Conservation (phyloP, 2,113 vertebrate species). For the Mus spicilegus region DNA sequence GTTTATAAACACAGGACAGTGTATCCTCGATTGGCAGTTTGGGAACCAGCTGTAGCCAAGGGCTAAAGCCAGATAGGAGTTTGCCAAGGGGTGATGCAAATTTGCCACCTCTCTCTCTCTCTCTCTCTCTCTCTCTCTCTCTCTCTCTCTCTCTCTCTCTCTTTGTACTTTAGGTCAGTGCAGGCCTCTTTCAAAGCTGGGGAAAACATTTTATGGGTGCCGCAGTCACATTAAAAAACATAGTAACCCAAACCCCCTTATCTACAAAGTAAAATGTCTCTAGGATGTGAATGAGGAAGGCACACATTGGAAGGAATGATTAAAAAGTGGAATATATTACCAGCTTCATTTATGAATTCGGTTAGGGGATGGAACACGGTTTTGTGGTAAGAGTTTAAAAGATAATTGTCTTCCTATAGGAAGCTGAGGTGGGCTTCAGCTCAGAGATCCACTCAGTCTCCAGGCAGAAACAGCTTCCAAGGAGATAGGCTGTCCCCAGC, state of each 20-base stretch:
- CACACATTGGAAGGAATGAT: neutral
- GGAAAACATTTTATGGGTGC: neutral
- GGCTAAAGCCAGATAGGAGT: neutral
- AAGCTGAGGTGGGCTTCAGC: neutral
- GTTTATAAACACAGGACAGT: neutral
- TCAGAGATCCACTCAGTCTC: neutral
- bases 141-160: neutral
- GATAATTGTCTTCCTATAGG: neutral
- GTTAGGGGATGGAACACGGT: too few species aligned
- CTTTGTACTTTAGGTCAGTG: too few species aligned
- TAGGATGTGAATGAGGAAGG: neutral
- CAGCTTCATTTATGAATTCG: neutral
- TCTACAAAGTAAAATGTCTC: slow-evolving; percentile 30
- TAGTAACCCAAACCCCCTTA: neutral
- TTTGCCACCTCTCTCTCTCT: neutral
- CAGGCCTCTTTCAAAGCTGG: neutral
- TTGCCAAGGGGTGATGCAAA: neutral
- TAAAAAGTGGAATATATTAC: neutral
- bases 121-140: accelerated
- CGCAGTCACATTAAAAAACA: neutral
- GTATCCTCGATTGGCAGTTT: neutral
- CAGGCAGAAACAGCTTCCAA: neutral
- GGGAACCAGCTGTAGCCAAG: neutral
- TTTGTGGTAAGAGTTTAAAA: neutral
- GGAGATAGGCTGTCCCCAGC: neutral